Evolutionary conservation across 1,140 invertebrate species (phyloP), one percentile per base, ranked within the genome.

Genomic region (Antheraea pernyi): DNA sequence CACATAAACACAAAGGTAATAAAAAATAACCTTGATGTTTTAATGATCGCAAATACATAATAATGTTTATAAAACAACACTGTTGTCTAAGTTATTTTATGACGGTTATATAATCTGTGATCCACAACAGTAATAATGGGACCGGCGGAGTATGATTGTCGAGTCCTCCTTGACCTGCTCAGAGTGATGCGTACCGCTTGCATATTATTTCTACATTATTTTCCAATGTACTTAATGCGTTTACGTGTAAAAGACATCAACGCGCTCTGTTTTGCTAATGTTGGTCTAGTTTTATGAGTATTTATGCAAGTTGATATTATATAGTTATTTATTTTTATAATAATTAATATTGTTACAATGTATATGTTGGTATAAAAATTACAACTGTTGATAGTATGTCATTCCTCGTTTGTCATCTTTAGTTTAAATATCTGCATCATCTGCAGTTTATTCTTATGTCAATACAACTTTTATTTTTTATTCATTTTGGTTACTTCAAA

Each of bases 221-320:
- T 53, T 53, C 46, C 11, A 53, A 16, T 11, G 16, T 53, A 53
- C 18, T n/a, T 65, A 65, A 67, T 67, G 42, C 37, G 69, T 59
- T 62, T 19, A 64, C 66, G 71, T 65, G 37, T 61, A 58, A 72
- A 65, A 68, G 67, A 69, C 65, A 60, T 65, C 64, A 70, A 64
- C 58, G 66, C 62, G 60, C 65, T 67, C 65, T 11, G 46, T 53
- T 53, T 19, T 36, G 16, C 61, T 37, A 9, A 60, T 60, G 39
- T 9, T 42, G 7, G 39, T 42, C 39, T 42, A 7, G 22, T 30
- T 30, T 30, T 30, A 30, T 30, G 22, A 30, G 22, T 30, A 30
- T 30, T 30, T 30, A 30, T 4, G 22, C 4, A 30, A 30, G 22
- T 30, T 1, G 22, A 30, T 30, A 30, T 30, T 30, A 30, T 30